Base-by-base conservation (phyloP, 2,888 invertebrate genomes). In the Smittia sp. region DNA sequence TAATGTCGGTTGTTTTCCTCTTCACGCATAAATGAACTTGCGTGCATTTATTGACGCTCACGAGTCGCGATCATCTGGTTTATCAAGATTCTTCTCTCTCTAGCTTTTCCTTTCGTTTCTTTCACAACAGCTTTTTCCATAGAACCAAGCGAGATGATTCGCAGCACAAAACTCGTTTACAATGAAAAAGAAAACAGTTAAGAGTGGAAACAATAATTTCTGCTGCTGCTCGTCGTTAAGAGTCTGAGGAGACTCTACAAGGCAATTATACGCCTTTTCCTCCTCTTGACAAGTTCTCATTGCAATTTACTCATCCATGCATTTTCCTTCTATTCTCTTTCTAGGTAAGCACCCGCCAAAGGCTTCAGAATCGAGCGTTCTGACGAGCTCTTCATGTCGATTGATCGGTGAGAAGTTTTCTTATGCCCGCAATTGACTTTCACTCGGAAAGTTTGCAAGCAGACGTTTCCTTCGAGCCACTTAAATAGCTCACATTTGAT, bases 61-160 rank as follows among this genome's bases (percentile, higher is more conserved):
- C 22, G 39, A 72, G 52, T 63, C 20, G 20, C 22, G 39, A 72
- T 72, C 72, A 72, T 72, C 72, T 72, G 72, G 72, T 72, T 72
- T 72, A 62, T 62, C 72, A 39, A 62, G 72, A 72, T 72, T 72
- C 62, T 54, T 72, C 27, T 52, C 54, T n/a, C 20, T 3, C 46
- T 46, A 32, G 58, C 58, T 54, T 69, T 69, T 69, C 6, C 54
- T 52, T 38, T 72, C 20, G n/a, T 62, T 72, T 38, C 62, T 62
- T 54, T 24, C 25, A 58, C 58, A 32, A 13, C 32, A 24, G 15
- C 63, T 63, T 27, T 63, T 27, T 63, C 27, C 27, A 41, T 24
- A 69, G 69, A 69, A 72, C 62, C 54, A 54, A 62, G 72, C 62
- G 72, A 70, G 38, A 62, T 32, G 27, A 20, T 68, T 24, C 58